These are phyloP conservation scores for Corydoras maculifer DNA, from an alignment of 2,113 vertebrate genomes.

Conservation along the genomic window DNA sequence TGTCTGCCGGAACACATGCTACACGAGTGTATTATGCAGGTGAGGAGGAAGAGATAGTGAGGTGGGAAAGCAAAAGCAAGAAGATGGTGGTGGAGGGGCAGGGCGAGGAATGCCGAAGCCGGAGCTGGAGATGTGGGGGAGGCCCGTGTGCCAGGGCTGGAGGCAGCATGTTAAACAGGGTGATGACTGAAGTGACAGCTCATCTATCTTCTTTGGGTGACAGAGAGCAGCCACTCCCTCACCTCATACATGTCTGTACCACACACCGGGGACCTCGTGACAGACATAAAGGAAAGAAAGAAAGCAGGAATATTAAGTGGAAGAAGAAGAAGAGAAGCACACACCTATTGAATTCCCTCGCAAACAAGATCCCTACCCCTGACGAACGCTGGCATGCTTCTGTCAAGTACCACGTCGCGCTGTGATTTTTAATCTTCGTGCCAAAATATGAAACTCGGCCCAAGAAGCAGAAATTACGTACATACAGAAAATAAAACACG, in stretches of 20 bases:
- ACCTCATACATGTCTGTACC: slow-evolving; percentile 17
- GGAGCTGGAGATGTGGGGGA: slow-evolving; percentile 11
- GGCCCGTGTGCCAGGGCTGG: slow-evolving; percentile 35
- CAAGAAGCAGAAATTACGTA: too few species aligned
- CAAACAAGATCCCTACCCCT: slow-evolving; percentile 8
- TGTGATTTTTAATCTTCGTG: too few species aligned
- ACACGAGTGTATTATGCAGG: slow-evolving; percentile 37
- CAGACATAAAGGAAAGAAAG: background rate
- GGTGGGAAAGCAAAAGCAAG: slow-evolving; percentile 10
- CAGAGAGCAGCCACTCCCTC: slow-evolving; percentile 31
- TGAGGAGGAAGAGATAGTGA: slow-evolving; percentile 2
- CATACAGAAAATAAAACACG: too few species aligned
- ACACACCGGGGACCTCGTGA: slow-evolving; percentile 3
- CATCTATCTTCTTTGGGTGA: slow-evolving; percentile 48
- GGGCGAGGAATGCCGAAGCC: slow-evolving; percentile 12
- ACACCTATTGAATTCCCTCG: background rate
- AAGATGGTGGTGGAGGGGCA: background rate
- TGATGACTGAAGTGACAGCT: slow-evolving; percentile 51
- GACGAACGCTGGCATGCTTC: background rate
- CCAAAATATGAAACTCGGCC: too few species aligned
- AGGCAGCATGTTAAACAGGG: slow-evolving; percentile 45
- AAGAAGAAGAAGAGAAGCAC: background rate
- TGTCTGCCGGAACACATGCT: slow-evolving; percentile 30
- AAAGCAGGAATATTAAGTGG: background rate
- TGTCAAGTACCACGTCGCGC: background rate